Evolutionary conservation across 2,797 vertebrate species (phyloP), one percentile per base, ranked within the genome.

Genomic region (Alfaro cultratus): DNA sequence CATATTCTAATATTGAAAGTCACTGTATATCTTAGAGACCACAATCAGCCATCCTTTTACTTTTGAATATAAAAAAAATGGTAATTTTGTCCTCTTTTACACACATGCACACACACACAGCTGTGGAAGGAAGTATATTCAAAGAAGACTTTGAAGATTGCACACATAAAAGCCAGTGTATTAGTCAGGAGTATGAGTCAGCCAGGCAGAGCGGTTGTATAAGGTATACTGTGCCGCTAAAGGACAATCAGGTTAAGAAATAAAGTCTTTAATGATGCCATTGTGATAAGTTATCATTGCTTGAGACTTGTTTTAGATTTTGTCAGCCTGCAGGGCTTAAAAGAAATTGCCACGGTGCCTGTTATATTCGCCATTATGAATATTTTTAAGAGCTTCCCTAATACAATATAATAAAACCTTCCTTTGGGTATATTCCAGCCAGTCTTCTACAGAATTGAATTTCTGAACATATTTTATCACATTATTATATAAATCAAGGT

Each of bases 41-140:
- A 36, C 46, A 57, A 34, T 91, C 86, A 86, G 83, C 76, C 57
- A 49, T 86, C 83, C 84, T 90, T 86, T 53, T 83, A 83, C 68
- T 83, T 75, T 78, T 47, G 79, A 79, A 80, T 85, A 57, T 64
- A 79, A 57, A 46, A 21, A 43, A 31, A 23, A 29, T 23, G 76
- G 36, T 60, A 73, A 81, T 87, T 55, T 78, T 84, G 76, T 90
- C 80, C 85, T 79, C 82, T 45, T 76, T 82, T 74, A 85, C 36
- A 39, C 68, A 75, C 75, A 73, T 34, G 8, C 43, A 7, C 75
- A 71, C 57, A 77, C 43, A 78, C 41, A 43, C 26, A 83, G 23
- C 23, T 29, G 83, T 72, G 39, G 34, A 49, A 79, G 29, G 67
- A 83, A 68, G 36, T 85, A 26, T 47, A 78, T 71, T 71, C n/a